Base-by-base conservation (phyloP, 2,888 invertebrate species). In the Germaria angustata region DNA sequence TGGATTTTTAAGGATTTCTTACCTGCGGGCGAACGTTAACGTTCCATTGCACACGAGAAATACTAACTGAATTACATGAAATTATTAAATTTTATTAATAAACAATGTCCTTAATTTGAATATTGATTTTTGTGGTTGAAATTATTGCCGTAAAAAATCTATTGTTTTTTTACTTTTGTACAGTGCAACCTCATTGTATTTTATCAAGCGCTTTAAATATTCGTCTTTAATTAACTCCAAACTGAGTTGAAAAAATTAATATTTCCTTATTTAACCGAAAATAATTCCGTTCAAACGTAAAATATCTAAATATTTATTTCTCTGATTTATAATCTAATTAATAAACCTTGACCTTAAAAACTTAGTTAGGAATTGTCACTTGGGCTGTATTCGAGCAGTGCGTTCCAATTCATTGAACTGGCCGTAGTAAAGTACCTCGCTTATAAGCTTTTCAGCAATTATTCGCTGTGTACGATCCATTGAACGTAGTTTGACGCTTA, bases 381-480 rank as follows among this genome's bases (percentile, higher is more conserved):
- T 90, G 84, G 90, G 90, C 86, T 88, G 89, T 32, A 90, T 90
- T 71, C 88, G 87, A 20, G 90, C 90, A 24, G 87, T 88, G 28
- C 90, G 88, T 76, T 90, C 90, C 83, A 90, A 87, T 84, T 90
- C 90, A 78, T 89, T 90, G 80, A 90, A 89, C 72, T 90, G 90
- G 0, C 90, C 90, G 79, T 88, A 90, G 81, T 89, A 90, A 73
- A 90, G 87, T 80, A 90, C 90, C 86, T 90, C 90, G 76, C 90
- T 88, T 77, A 90, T 90, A 15, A 90, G 88, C 78, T 90, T 90
- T 85, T 90, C 90, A 76, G 90, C 90, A 57, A 90, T 90, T 76
- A 90, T 90, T 78, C 90, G 86, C 83, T 90, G 90, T 32, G 90
- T 90, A 13, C 90, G 89, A 80, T 90, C 90, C 90, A 90, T 90